Evolutionary conservation across 2,888 invertebrate genomes (phyloP), one percentile per base, ranked within the genome.

Genomic region (Lasioglossum pauxillum): DNA sequence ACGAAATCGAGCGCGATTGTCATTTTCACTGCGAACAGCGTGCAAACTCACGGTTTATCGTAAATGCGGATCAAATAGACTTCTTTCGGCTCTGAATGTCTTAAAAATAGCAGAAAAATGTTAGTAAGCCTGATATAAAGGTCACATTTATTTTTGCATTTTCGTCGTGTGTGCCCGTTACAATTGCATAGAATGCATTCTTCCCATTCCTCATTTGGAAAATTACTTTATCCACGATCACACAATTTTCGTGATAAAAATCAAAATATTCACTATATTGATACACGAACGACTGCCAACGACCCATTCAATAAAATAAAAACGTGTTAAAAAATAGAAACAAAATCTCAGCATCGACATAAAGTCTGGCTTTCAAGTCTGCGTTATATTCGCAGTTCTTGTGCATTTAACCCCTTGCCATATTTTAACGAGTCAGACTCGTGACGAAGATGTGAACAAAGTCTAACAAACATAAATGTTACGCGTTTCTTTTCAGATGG

Each of bases 101-200:
- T 64, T 64, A 31, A 64, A 64, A 64, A 64, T 64, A 64, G 60
- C 14, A 64, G 14, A 64, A 64, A 64, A 31, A 64, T 31, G 64
- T 64, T 64, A 31, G 27, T 31, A 16, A 14, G 16, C 64, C 27
- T 64, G 31, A 64, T 64, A 27, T 27, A 31, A 64, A 64, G 64
- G 64, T 64, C 16, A 64, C 14, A 31, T 27, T 64, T 64, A 64
- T 27, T 64, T 64, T 31, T 64, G 31, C 64, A 31, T 31, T 31
- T 7, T 7, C 64, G 31, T 31, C 64, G 31, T 31, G 31, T 16
- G 64, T 7, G 31, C 31, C 16, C 12, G 10, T 31, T 64, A 31
- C 64, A 2, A 64, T 0, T 64, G 31, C 31, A 64, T 31, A 7
- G n/a, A 31, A 16, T 27, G 60, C 14, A 31, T 64, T 27, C 2